Conservation (phyloP, 1,140 invertebrate species). For the Leptinotarsa texana region DNA sequence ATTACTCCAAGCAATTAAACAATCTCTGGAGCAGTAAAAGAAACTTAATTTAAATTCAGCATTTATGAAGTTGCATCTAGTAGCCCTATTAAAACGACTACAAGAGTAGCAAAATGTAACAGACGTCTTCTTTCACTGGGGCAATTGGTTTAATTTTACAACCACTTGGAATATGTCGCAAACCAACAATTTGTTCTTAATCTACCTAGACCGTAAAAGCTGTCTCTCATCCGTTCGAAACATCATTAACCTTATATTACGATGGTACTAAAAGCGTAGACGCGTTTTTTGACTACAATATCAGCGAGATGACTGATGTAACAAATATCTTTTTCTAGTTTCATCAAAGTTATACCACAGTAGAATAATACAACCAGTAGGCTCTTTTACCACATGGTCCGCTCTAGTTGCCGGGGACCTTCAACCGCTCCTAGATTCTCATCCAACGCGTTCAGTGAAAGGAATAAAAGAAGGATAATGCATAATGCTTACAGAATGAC, state of each 20-base stretch:
- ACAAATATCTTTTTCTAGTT: not conserved
- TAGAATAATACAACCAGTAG: no score
- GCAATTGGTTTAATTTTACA: slow-evolving; percentile 47
- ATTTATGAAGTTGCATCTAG: slow-evolving; percentile 12
- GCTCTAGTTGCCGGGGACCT: no score
- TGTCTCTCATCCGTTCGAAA: slow-evolving; percentile 32
- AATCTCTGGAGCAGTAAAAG: slow-evolving; percentile 6
- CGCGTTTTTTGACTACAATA: not conserved
- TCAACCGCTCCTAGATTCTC: no score
- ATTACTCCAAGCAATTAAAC: slow-evolving; percentile 18
- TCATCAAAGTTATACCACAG: not conserved
- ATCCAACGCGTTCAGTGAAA: no score
- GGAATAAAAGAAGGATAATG: no score
- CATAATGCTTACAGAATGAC: no score
- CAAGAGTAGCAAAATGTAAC: slow-evolving; percentile 27
- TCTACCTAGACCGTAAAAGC: slow-evolving; percentile 29
- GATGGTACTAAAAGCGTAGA: not conserved
- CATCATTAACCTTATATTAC: slow-evolving; percentile 16
- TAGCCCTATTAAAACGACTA: slow-evolving; percentile 35
- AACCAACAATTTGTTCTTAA: slow-evolving; percentile 44
- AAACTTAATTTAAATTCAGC: slow-evolving; percentile 13
- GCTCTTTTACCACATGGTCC: no score
- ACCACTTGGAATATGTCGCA: slow-evolving; percentile 41
- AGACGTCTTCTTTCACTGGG: slow-evolving; percentile 45
- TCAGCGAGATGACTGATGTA: not conserved